Conservation (phyloP, 2,888 invertebrate species). For the Octodonta nipae region DNA sequence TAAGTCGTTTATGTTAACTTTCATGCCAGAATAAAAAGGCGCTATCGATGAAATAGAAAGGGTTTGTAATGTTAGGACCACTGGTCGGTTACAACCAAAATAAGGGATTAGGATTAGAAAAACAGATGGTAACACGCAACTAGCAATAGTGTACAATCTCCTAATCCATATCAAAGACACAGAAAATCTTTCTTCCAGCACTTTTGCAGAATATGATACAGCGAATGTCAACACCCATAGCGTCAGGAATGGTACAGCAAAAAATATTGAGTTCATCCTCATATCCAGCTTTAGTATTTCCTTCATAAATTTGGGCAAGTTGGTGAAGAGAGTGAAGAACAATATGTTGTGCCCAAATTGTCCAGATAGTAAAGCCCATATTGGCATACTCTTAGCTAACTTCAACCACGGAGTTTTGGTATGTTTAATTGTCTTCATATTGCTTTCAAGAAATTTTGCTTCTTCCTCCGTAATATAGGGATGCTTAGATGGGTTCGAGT, state of each 20-base stretch:
- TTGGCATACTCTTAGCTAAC: slow-evolving; percentile 4
- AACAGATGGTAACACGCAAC: not conserved
- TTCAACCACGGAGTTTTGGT: slow-evolving; percentile 9
- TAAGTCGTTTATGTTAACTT: slow-evolving; percentile 7
- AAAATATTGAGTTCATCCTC: slow-evolving; percentile 43
- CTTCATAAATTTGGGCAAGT: slow-evolving; percentile 47
- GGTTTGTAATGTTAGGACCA: slow-evolving; percentile 3
- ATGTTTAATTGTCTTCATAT: slow-evolving; percentile 4
- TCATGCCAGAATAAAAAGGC: slow-evolving; percentile 5
- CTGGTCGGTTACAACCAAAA: slow-evolving; percentile 4
- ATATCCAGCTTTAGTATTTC: slow-evolving; percentile 38
- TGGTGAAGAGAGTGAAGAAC: slow-evolving; percentile 50
- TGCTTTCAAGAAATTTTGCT: slow-evolving; percentile 1
- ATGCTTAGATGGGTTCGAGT: slow-evolving; percentile 45
- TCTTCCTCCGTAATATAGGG: slow-evolving; percentile 16
- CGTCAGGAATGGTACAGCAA: slow-evolving; percentile 43
- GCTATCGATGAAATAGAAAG: slow-evolving; percentile 1
- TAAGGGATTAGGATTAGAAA: slow-evolving; percentile 1
- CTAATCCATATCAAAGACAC: not conserved
- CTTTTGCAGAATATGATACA: slow-evolving; percentile 1
- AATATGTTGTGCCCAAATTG: slow-evolving; percentile 54
- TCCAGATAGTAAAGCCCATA: slow-evolving; percentile 42
- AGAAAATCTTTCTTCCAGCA: slow-evolving; percentile 2
- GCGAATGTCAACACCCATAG: not conserved
- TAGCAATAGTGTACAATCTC: not conserved